Base-by-base conservation (phyloP, 2,797 vertebrate genomes). In the Gallirallus australis region DNA sequence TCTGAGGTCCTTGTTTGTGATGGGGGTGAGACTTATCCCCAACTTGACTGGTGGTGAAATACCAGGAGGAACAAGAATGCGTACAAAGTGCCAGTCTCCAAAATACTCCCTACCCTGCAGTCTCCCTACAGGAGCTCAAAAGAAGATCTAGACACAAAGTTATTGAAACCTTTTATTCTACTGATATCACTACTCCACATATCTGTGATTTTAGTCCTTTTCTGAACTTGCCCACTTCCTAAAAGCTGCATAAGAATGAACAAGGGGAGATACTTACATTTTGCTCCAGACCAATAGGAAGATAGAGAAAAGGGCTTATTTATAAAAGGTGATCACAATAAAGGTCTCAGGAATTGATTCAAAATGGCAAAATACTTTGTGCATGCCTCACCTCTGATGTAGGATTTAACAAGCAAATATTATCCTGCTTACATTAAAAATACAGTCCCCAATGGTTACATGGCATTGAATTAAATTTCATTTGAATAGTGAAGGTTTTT, bases 71-170 rank as follows among this genome's bases (percentile, higher is more conserved):
- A 66, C 16, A 8, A 42, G 42, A 42, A 71, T 27, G 27, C 3
- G 1, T 54, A 37, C n/a, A 70, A 93, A 80, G 31, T 3, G 0
- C 4, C 3, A 0, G 33, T 80, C 33, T 47, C 75, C 11, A 1
- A 81, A 91, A 61, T 53, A 42, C 14, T 89, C n/a, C 27, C 27
- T 33, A 69, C 16, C 7, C n/a, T 83, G 15, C 50, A 40, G 9
- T 54, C 20, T 70, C n/a, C 33, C 33, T 39, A 16, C 6, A 40
- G 25, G 50, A 92, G 19, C 27, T 59, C 53, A 68, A 81, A 92
- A 81, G 40, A 81, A 40, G 64, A 77, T 53, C 11, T 53, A 68
- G 69, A 56, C 23, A 54, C 33, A 75, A 63, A 72, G 15, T 91
- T 81, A 63, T 3, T 65, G 61, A 88, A 70, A 42, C 2, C 15